Base-by-base conservation (phyloP, 2,113 vertebrate genomes). In the Lepus americanus region DNA sequence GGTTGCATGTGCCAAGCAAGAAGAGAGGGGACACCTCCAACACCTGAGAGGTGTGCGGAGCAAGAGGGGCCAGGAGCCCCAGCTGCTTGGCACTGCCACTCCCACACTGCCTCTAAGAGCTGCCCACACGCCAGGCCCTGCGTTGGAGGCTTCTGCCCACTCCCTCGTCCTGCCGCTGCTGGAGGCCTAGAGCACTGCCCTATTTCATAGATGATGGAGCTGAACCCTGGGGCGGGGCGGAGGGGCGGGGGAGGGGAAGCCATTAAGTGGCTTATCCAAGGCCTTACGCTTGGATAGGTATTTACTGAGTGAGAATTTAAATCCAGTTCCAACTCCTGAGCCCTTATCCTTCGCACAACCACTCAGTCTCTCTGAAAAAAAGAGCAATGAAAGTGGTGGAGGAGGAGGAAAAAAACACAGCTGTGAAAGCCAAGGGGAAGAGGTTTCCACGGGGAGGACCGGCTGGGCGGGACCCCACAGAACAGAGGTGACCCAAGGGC, bases 201-300 rank as follows among this genome's bases (percentile, higher is more conserved):
- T 44, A 44, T 44, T 44, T 44, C 8, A 44, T 44, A 44, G 44
- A 44, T 44, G 44, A 74, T 61, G 27, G 39, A 83, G 63, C 70
- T 44, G 59, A 94, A 49, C 29, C 36, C 70, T 69, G 31, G 31
- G 33, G 22, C 19, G 29, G 29, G 82, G 23, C 77, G 33, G 44
- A 44, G 44, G 44, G 44, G 6, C 5, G 7, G 44, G 44, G 44
- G 44, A 44, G 44, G 44, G 44, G 44, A 5, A 44, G 44, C 44
- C 44, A 44, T 85, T 86, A n/a, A 3, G 63, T 90, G 89, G 94
- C 84, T 77, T 72, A 49, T 59, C 84, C 70, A 81, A 86, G 44
- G 53, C 67, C 39, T 22, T 67, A 94, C 69, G 33, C 23, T 51
- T 67, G 44, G 61, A 49, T 36, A 72, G 10, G 12, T 73, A 49